These are phyloP conservation scores for Bimastos eiseni DNA, from an alignment of 2,888 invertebrate genomes.

Conservation along the genomic window DNA sequence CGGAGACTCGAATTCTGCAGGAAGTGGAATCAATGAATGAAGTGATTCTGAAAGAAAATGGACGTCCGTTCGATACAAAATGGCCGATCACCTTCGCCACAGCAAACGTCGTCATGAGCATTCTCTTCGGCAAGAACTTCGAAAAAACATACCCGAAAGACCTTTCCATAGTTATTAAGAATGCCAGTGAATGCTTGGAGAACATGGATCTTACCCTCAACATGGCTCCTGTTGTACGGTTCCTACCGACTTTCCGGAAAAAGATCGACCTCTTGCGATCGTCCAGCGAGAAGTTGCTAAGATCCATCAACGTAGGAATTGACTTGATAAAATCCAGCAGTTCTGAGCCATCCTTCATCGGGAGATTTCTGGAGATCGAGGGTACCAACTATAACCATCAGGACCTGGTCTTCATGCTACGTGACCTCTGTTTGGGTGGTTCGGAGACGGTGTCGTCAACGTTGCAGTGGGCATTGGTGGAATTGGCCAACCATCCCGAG, in stretches of 20 bases:
- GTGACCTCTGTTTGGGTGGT: constrained; percentile 15
- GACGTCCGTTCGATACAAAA: background rate
- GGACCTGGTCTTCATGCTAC: background rate
- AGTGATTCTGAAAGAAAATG: background rate
- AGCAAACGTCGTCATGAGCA: constrained; percentile 14
- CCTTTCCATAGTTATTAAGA: background rate
- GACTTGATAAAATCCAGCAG: background rate
- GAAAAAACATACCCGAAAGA: background rate
- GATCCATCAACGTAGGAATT: background rate
- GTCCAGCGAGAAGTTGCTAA: background rate
- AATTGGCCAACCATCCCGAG: background rate
- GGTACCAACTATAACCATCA: constrained; percentile 7
- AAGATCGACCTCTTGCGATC: background rate
- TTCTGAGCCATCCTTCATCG: background rate
- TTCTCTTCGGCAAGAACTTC: constrained; percentile 21
- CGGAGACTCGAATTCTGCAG: constrained; percentile 19
- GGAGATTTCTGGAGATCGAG: background rate
- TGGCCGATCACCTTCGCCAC: background rate
- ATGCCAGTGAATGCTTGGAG: background rate
- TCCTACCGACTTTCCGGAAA: background rate
- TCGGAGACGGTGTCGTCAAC: background rate
- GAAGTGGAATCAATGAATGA: constrained; percentile 14
- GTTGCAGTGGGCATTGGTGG: background rate
- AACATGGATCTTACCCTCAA: background rate
- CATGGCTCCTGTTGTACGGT: background rate